Evolutionary conservation across 2,113 vertebrate species (phyloP), one percentile per base, ranked within the genome.

Genomic region (Seriola rivoliana): DNA sequence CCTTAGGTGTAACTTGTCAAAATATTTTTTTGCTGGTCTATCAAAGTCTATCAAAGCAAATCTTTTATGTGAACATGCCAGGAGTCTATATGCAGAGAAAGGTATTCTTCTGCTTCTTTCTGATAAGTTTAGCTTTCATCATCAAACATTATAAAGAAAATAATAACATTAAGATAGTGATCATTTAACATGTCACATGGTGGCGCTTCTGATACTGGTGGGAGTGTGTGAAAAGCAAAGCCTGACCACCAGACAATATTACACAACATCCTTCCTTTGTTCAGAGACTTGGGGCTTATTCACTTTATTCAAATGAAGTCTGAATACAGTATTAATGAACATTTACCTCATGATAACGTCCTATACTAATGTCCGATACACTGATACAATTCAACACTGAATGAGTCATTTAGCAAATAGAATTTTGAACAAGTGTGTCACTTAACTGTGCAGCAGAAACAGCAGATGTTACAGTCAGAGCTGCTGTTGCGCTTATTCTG

Each of bases 251-350:
- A 63, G 42, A 68, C 32, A 34, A 17, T 25, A 29, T 62, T 60
- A 25, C 64, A 69, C 23, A 85, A 78, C 5, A 73, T 83, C 36
- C 57, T 84, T 69, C 71, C 66, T 71, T 59, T 21, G 77, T 1
- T 42, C 7, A 8, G 48, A 46, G 5, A 57, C 19, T 38, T 71
- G 4, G 62, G 19, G 10, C 34, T 38, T 32, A 32, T 32, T 69
- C 36, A 21, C 40, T 42, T 50, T 57, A 2, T 79, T 57, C 1
- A 50, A 29, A 29, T 29, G 29, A 29, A 29, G 29, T 29, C 29
- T 29, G 29, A 29, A 19, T 17, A 29, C 46, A 75, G 36, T 0
- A n/a, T 13, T 36, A 4, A 23, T 8, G 5, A 23, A n/a, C 13
- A 69, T 29, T 67, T 34, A 48, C 19, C n/a, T 34, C 21, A 34